These are phyloP conservation scores for Sarotherodon lohbergeri DNA, from an alignment of 2,113 vertebrate genomes.

Conservation along the genomic window DNA sequence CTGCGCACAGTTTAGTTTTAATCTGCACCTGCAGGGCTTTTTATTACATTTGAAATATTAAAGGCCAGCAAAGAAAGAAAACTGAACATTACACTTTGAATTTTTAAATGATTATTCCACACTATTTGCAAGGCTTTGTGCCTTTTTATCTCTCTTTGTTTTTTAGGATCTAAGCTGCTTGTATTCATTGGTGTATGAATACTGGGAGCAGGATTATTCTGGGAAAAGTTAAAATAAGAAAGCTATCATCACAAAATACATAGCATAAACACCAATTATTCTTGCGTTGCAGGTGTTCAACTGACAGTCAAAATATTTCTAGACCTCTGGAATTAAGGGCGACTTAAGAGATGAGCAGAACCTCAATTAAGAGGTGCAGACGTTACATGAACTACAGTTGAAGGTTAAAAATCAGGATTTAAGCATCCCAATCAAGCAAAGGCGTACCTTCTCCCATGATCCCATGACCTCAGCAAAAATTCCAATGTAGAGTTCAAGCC, in stretches of 20 bases:
- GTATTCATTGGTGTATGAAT: background rate
- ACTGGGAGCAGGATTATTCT: background rate
- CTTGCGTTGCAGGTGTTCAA: background rate
- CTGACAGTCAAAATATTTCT: background rate
- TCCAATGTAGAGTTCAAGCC: constrained; percentile 25
- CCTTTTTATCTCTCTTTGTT: background rate
- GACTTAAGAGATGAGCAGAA: background rate
- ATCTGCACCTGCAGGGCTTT: background rate
- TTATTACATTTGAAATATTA: background rate
- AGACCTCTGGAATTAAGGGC: background rate
- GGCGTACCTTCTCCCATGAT: background rate
- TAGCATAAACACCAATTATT: background rate
- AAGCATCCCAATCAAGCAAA: constrained; percentile 26
- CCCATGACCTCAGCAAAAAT: constrained; percentile 6
- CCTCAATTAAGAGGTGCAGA: background rate
- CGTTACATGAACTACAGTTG: background rate
- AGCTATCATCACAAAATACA: background rate
- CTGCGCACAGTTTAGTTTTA: background rate
- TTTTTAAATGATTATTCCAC: background rate
- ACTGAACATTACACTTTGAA: background rate
- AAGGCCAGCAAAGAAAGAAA: constrained; percentile 15
- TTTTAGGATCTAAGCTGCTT: background rate
- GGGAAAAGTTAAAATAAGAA: background rate
- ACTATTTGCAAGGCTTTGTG: constrained; percentile 1
- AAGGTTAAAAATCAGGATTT: constrained; percentile 35